A percentile compares a stretch with the other conserved stretches of the same genome.
These are phyloP conservation scores for Ophiothrix spiculata DNA, from an alignment of 35 echinoderm and acorn worm species.

Conservation along the genomic window DNA sequence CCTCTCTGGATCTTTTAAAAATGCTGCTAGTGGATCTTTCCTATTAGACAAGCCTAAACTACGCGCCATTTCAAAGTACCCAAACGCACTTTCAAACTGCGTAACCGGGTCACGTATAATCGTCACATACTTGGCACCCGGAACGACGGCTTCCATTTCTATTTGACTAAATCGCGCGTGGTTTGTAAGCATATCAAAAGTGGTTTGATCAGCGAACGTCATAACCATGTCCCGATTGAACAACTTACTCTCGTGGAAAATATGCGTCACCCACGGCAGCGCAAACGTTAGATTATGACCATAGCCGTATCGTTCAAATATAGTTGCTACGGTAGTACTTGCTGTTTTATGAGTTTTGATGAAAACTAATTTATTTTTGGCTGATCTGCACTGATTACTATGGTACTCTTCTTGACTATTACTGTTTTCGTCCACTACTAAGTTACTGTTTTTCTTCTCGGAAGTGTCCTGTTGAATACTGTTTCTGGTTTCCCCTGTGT, in stretches of 20 bases:
- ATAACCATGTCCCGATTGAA: conserved; percentile 13
- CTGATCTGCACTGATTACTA: too few species aligned
- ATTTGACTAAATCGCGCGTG: conserved; percentile 58
- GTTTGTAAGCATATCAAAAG: conserved; percentile 59
- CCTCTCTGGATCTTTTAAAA: conserved; percentile 22
- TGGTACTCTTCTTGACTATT: too few species aligned
- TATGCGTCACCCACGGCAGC: conserved; percentile 33
- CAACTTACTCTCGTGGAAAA: conserved; percentile 10
- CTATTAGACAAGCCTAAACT: neutral
- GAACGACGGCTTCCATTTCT: conserved; percentile 66
- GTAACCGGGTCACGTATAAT: conserved; percentile 60
- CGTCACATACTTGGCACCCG: conserved; percentile 43
- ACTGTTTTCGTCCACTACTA: too few species aligned
- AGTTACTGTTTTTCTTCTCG: too few species aligned
- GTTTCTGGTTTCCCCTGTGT: too few species aligned
- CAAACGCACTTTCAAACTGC: conserved; percentile 59
- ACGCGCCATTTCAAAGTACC: conserved; percentile 14
- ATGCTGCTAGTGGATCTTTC: conserved; percentile 20
- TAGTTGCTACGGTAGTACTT: conserved; percentile 59
- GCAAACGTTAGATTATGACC: conserved; percentile 59
- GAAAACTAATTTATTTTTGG: conserved; percentile 26
- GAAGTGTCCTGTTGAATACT: too few species aligned
- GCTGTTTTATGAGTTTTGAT: conserved; percentile 83
- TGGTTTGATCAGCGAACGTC: neutral
- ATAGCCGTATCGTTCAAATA: conserved; percentile 68